Conservation (phyloP, 2,888 invertebrate species). For the Crioceris asparagi region DNA sequence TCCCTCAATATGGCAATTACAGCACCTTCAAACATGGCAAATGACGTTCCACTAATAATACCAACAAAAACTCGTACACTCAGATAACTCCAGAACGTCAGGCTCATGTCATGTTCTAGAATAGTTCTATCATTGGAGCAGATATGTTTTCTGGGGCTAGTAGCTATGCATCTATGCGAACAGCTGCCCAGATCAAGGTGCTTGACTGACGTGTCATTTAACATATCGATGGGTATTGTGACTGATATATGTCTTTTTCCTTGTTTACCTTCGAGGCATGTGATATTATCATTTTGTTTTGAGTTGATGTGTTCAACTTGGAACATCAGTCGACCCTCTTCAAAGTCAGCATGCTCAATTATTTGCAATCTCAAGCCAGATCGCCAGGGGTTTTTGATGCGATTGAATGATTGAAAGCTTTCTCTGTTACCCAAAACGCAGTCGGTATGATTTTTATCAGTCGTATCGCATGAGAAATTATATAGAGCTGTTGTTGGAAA, state of each 20-base stretch:
- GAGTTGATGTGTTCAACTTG: slow-evolving; percentile 18
- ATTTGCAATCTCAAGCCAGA: slow-evolving; percentile 12
- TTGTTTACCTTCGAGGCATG: slow-evolving; percentile 31
- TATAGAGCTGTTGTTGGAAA: slow-evolving; percentile 51
- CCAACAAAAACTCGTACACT: slow-evolving; percentile 51
- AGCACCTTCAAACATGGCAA: slow-evolving; percentile 73
- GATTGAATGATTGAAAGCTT: slow-evolving; percentile 14
- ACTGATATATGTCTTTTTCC: slow-evolving; percentile 35
- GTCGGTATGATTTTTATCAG: slow-evolving; percentile 7
- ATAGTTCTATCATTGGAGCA: slow-evolving; percentile 50
- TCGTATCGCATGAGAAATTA: slow-evolving; percentile 29
- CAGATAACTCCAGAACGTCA: slow-evolving; percentile 66
- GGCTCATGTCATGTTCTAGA: slow-evolving; percentile 49
- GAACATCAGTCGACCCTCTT: slow-evolving; percentile 22
- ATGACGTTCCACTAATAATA: slow-evolving; percentile 62
- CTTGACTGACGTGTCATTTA: slow-evolving; percentile 31
- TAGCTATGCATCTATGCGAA: slow-evolving; percentile 48
- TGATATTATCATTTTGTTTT: slow-evolving; percentile 16
- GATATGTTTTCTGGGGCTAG: slow-evolving; percentile 44
- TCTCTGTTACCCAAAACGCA: slow-evolving; percentile 22
- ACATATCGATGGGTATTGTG: slow-evolving; percentile 36
- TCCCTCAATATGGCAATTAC: slow-evolving; percentile 65
- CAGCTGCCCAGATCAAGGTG: slow-evolving; percentile 41
- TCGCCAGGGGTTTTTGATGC: slow-evolving; percentile 13
- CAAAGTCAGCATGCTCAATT: slow-evolving; percentile 21